Evolutionary conservation across 2,888 invertebrate species (phyloP), one percentile per base, ranked within the genome.

Genomic region (Acheta domesticus): DNA sequence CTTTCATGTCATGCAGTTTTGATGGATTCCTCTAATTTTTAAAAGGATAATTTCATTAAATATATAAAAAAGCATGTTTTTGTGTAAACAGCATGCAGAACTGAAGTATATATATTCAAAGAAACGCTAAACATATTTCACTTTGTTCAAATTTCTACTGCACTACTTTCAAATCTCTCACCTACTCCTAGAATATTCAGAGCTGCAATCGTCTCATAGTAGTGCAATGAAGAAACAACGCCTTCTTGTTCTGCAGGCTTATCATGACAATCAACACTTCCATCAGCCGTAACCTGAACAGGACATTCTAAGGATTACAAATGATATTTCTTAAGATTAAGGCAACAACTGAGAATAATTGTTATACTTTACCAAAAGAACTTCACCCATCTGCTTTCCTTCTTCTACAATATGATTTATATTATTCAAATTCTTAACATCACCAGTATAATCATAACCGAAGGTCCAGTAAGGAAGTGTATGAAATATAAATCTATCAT

Each of bases 221-320:
- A 93, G 84, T 96, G 94, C 14, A 98, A 89, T 5, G 91, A 90
- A 12, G 93, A 91, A 0, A 97, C 96, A 1, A 91, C 88, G 80
- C 87, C 89, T 85, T 98, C 98, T 86, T 98, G 98, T 83, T 94
- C 94, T 73, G 92, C 95, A 0, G 98, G 98, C 84, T 92, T 90
- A 79, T 91, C 90, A 82, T 93, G 91, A 85, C 98, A 98, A 86
- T 97, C 94, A 49, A 97, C 91, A 84, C 97, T 97, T 1, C 98
- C 98, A 89, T 98, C 98, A 0, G 97, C 97, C 11, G 98, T 98
- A 50, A 98, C 92, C 90, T 93, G 84, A 73, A 85, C 83, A n/a
- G 4, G 62, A 62, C 8, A 12, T 62, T 62, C 16, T 80, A 81
- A 80, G 49, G 80, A 81, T 74, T 19, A 49, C 20, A 78, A 14